These are phyloP conservation scores for Acanthornis magna DNA, from an alignment of 2,797 vertebrate species.

Conservation along the genomic window DNA sequence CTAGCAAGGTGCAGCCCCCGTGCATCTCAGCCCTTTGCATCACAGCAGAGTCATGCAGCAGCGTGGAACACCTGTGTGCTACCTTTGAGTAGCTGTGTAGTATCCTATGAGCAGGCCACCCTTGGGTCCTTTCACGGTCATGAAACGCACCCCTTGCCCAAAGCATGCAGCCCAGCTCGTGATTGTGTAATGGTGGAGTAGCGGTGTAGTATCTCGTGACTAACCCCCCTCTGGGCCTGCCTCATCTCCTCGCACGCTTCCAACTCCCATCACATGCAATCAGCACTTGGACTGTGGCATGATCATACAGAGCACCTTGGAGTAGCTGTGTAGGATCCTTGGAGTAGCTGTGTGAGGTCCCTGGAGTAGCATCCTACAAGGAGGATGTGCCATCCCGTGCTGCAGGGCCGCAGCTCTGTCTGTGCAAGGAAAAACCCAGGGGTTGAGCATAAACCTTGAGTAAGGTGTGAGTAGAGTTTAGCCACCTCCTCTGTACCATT, in stretches of 20 bases:
- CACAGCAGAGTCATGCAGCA: rapidly evolving
- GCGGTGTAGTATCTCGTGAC: not conserved
- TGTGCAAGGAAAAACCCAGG: not conserved
- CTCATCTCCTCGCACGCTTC: not conserved
- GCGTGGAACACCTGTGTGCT: not conserved
- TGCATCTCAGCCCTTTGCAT: too few relatives aligned
- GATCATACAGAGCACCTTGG: not conserved
- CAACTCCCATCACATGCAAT: rapidly evolving
- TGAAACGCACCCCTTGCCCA: rapidly evolving
- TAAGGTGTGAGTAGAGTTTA: not conserved
- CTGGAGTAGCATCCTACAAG: not conserved
- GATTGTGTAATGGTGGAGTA: not conserved
- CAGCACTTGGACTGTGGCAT: rapidly evolving
- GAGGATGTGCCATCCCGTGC: rapidly evolving
- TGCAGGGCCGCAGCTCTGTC: not conserved
- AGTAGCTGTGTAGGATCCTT: not conserved
- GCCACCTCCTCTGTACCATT: not conserved
- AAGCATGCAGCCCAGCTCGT: rapidly evolving
- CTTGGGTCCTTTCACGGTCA: not conserved
- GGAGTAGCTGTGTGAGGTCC: not conserved
- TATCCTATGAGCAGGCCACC: not conserved
- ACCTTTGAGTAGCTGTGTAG: not conserved
- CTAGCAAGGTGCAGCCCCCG: rapidly evolving
- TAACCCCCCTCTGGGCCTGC: too few relatives aligned
- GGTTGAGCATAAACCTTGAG: not conserved